Evolutionary conservation across 2,888 invertebrate genomes (phyloP).

Genomic region (Brachypterus glaber): DNA sequence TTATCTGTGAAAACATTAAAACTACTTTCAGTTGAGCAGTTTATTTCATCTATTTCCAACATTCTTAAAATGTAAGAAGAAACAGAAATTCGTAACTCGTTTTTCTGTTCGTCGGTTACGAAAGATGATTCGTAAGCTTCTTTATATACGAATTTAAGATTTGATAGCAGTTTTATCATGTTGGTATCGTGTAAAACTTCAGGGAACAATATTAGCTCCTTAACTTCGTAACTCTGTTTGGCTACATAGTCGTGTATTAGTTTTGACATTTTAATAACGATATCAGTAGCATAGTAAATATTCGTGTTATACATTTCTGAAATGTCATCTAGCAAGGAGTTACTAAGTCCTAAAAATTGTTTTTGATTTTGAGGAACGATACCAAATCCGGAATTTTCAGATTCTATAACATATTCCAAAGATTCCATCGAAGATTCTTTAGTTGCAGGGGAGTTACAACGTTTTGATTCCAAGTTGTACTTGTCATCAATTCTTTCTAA

Average conservation of each 20-base stretch:
- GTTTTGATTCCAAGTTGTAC: too few species aligned
- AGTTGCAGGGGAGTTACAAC: too few species aligned
- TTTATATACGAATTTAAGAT: constrained; percentile 26
- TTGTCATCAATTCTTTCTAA: too few species aligned
- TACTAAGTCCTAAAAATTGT: too few species aligned
- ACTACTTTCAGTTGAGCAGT: constrained; percentile 18
- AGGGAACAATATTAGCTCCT: constrained; percentile 34
- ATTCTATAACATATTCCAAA: too few species aligned
- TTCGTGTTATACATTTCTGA: too few species aligned
- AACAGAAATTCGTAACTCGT: constrained; percentile 26
- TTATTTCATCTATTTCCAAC: constrained; percentile 25
- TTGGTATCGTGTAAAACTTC: constrained; percentile 32
- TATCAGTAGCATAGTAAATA: constrained; percentile 12
- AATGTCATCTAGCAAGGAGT: too few species aligned
- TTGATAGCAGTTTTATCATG: constrained; percentile 27
- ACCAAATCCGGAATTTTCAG: too few species aligned
- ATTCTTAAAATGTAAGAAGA: constrained; percentile 24
- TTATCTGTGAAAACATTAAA: constrained; percentile 29
- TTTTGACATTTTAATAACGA: constrained; percentile 23
- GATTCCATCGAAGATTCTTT: too few species aligned
- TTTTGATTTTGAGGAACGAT: too few species aligned
- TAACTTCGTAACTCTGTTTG: constrained; percentile 32
- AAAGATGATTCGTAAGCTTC: constrained; percentile 24
- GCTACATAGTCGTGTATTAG: constrained; percentile 31
- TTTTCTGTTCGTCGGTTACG: constrained; percentile 29